Evolutionary conservation across 2,888 invertebrate species (phyloP).

Genomic region (Eilema sororculum): DNA sequence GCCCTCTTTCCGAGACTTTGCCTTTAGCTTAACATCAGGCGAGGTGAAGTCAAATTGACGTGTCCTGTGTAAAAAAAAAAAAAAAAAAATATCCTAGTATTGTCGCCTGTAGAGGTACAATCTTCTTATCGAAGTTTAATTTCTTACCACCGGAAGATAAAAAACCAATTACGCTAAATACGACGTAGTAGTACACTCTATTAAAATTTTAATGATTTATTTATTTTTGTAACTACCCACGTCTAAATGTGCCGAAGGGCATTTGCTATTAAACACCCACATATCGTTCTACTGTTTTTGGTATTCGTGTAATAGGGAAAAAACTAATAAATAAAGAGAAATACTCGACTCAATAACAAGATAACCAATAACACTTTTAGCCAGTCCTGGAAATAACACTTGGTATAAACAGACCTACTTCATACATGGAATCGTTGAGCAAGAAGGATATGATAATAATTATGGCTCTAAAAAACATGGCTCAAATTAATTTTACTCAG

Average conservation of each 20-base stretch:
- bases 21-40: no score
- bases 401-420: background rate
- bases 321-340: background rate
- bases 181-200: background rate
- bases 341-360: background rate
- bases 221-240: background rate
- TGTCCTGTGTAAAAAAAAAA: background rate
- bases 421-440: background rate
- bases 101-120: background rate
- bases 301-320: background rate
- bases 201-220: background rate
- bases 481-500: background rate
- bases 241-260: background rate
- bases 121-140: background rate
- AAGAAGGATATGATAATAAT: background rate
- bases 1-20: no score
- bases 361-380: background rate
- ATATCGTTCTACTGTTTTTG: background rate
- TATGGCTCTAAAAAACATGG: background rate
- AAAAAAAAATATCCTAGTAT: background rate
- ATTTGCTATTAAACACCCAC: slow-evolving; percentile 2
- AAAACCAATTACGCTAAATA: background rate
- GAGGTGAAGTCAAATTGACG: no score
- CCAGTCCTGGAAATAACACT: background rate
- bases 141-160: background rate